phyloP scores from a whole-genome alignment of 2,113 vertebrate genomes.

The Dipodomys ordii region DNA sequence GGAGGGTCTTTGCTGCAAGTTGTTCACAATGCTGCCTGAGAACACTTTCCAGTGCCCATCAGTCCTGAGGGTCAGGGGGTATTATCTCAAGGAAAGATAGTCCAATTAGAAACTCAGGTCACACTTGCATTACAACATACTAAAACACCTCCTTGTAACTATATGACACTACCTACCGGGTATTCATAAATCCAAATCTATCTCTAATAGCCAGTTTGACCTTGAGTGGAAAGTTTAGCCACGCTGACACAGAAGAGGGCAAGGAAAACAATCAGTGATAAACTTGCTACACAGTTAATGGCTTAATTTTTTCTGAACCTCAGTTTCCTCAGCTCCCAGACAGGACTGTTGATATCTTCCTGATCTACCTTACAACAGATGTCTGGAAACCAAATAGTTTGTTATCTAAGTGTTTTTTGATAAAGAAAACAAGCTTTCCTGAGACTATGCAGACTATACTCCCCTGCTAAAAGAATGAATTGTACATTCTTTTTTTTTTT shows the following conservation, averaged over 20 bases:
- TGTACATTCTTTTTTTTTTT: background rate
- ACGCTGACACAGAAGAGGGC: background rate
- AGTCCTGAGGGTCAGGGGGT: background rate
- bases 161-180: background rate
- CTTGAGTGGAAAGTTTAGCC: background rate
- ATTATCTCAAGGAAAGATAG: background rate
- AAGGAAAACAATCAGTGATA: background rate
- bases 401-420: background rate
- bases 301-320: background rate
- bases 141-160: background rate
- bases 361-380: background rate
- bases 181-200: constrained; percentile 17
- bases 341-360: background rate
- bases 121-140: background rate
- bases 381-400: background rate
- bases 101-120: background rate
- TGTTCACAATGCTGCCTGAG: background rate
- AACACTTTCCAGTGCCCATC: background rate
- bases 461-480: background rate
- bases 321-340: constrained; percentile 19
- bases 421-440: constrained; percentile 19
- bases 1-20: background rate
- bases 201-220: constrained; percentile 2
- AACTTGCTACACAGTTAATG: background rate
- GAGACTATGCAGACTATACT: background rate